Base-by-base conservation (phyloP, 2,113 vertebrate species). In the Mesembrinibis cayennensis region DNA sequence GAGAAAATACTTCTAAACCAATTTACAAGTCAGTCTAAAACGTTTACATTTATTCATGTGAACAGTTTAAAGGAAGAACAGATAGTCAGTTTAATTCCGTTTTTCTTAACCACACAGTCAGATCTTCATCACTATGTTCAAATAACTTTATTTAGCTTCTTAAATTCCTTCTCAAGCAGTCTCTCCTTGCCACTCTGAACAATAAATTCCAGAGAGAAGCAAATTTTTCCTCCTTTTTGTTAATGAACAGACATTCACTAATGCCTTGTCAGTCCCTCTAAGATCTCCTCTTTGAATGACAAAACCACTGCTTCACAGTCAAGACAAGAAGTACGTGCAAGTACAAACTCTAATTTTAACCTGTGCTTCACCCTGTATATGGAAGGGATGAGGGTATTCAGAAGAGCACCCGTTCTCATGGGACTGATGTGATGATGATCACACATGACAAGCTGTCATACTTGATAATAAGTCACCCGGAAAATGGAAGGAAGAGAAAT, bases 361-460 rank as follows among this genome's bases (percentile, higher is more conserved):
- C 84, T 78, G 92, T 12, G 58, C 59, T 67, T 80, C 65, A 86
- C 76, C 78, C 86, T 10, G 13, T 9, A 38, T 9, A 9, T 14
- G 86, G 50, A 49, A 62, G 82, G 77, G 66, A 65, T 23, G 27
- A 86, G 85, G 90, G 81, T 52, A 69, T 78, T 82, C 55, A 69
- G 79, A 44, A 87, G 30, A 91, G 55, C 32, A 63, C 45, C 78
- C 25, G 1, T 90, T 96, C 95, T 94, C 96, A 94, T 9, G 8
- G 95, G 76, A 67, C 89, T 63, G 36, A 89, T 6, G 79, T 98
- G 98, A 98, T 11, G 49, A 56, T 98, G 97, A 99, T 98, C 89
- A 71, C 95, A 98, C 97, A 95, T 25, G 98, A 99, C 99, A 99
- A 97, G 90, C 98, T 98, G 98, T 99, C 99, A 98, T 72, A 97